Evolutionary conservation across 2,888 invertebrate species (phyloP), one percentile per base, ranked within the genome.

Genomic region (Eudemis profundana): DNA sequence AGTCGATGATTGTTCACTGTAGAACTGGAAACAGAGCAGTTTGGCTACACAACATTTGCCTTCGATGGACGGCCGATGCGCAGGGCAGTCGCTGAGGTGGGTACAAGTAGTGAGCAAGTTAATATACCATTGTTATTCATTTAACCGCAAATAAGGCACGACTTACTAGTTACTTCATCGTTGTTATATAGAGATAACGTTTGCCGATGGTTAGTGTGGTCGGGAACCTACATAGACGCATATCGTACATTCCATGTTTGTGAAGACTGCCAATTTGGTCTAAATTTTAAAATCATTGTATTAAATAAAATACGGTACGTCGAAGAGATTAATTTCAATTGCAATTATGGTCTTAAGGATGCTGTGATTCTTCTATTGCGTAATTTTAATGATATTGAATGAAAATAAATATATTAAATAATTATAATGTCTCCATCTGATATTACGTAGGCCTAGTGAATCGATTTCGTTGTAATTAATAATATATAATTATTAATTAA

Each of bases 321-420:
- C 89, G 88, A 86, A 85, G 87, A 89, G 83, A 87, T 89, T 90
- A 81, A 87, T 90, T 91, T 90, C 87, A 86, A 88, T 87, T 86
- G 86, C 89, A 88, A 85, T 87, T 89, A 91, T 86, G 89, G 89
- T 91, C 90, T 89, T 91, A 90, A 91, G 87, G 83, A 91, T 90
- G 91, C 91, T 91, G 91, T 91, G 91, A 91, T 92, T 91, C 90
- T 91, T 91, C 90, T 91, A 92, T 91, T 92, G 92, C 91, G 84
- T 91, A 90, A 87, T 86, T 89, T 84, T 88, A 88, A 89, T 74
- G 79, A 85, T 87, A 86, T 82, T 83, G 77, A 77, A 84, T 78
- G 81, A 81, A 80, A 83, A 56, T 80, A 59, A 40, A 44, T 82
- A 81, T 83, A 85, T 82, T 77, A 76, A 79, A 79, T 84, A 81